Evolutionary conservation across 2,888 invertebrate genomes (phyloP), one percentile per base, ranked within the genome.

Genomic region (Perizoma flavofasciatum): DNA sequence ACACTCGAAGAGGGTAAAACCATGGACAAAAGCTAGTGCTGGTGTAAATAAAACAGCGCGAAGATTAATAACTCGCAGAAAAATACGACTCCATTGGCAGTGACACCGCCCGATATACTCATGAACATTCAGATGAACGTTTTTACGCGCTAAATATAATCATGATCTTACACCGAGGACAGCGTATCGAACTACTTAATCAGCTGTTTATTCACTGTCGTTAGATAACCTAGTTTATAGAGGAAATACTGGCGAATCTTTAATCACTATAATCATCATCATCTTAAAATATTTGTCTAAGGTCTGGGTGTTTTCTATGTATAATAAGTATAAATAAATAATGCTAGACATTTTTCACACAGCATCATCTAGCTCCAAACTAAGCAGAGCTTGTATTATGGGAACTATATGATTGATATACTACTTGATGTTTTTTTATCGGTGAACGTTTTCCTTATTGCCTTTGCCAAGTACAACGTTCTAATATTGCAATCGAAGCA

Each of bases 11-110:
- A 5, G 5, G 41, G 5, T 4, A 10, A 5, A 48, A 37, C 35
- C 43, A 32, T 4, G 34, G 39, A 44, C 41, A 46, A 9, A 48
- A 47, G 34, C 37, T n/a, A 57, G 61, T 34, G 45, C 7, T 33
- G 10, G 59, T 65, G 61, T 67, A 63, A 67, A 62, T 70, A 64
- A 65, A 57, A 52, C 54, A 47, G 49, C 35, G 33, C 8, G 10
- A 53, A 68, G 70, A 73, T 70, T 68, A 70, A 68, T 71, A 67
- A 57, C 45, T 68, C 50, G 55, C 34, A 0, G 50, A 52, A 39
- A 46, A 65, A 63, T 64, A 60, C 48, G 65, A 61, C 71, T 67
- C 59, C 75, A 72, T 76, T 77, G 78, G 74, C 77, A 77, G 68
- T 78, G 77, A 74, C 62, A 63, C 66, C 66, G 61, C 53, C 69